phyloP scores from a whole-genome alignment of 2,888 invertebrate species.

The Agrilus mali region DNA sequence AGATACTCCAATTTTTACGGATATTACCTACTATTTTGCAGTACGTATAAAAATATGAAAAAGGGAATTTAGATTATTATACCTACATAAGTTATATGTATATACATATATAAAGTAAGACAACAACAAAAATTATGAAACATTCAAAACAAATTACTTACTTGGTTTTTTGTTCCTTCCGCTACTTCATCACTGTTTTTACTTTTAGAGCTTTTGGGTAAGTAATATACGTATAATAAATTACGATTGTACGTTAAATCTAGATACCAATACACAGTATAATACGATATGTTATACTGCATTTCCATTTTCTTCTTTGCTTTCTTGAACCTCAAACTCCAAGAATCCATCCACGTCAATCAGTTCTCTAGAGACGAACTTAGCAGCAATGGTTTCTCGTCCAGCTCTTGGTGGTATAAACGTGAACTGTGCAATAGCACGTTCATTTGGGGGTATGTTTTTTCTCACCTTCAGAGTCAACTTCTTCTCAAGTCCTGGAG shows the following conservation, averaged over 20 bases:
- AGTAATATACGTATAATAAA: background rate
- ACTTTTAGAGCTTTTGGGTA: background rate
- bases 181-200: background rate
- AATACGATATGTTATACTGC: conserved; percentile 6
- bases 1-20: too few relatives aligned
- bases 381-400: conserved; percentile 70
- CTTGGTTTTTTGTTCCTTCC: too few relatives aligned
- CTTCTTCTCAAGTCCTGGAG: conserved; percentile 64
- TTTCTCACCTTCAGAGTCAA: conserved; percentile 56
- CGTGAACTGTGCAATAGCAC: conserved; percentile 60
- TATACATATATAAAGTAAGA: too few relatives aligned
- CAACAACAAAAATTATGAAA: too few relatives aligned
- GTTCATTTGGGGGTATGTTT: conserved; percentile 50
- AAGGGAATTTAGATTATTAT: too few relatives aligned
- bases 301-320: conserved; percentile 33
- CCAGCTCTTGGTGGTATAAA: conserved; percentile 69
- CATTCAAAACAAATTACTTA: too few relatives aligned
- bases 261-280: background rate
- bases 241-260: background rate
- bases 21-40: too few relatives aligned
- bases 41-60: too few relatives aligned
- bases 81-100: too few relatives aligned
- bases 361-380: conserved; percentile 77
- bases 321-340: conserved; percentile 52
- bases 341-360: conserved; percentile 82